Conservation (phyloP, 2,888 invertebrate species). For the Meteorus cinctellus region DNA sequence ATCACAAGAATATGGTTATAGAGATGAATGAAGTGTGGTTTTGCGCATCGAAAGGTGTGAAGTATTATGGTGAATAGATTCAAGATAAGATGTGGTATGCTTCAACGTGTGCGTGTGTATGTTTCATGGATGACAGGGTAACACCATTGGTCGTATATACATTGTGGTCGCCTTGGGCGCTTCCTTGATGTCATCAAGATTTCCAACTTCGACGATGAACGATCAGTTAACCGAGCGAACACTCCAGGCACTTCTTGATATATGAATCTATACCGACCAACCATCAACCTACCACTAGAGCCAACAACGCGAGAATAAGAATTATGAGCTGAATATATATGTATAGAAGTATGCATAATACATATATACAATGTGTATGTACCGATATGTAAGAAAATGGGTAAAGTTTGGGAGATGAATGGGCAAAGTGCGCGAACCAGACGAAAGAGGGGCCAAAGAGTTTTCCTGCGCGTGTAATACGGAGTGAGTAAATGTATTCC, state of each 20-base stretch:
- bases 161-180: slow-evolving; percentile 37
- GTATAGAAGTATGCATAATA: background rate
- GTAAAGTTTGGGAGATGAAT: slow-evolving; percentile 46
- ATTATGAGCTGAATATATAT: slow-evolving; percentile 46
- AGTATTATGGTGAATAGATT: background rate
- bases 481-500: slow-evolving; percentile 14
- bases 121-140: background rate
- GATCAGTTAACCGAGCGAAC: slow-evolving; percentile 60
- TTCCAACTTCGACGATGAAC: slow-evolving; percentile 44
- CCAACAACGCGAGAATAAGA: slow-evolving; percentile 55
- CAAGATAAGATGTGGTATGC: background rate
- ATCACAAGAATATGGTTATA: background rate
- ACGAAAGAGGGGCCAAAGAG: background rate
- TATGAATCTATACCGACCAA: background rate
- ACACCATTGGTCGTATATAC: slow-evolving; percentile 35
- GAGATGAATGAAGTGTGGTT: slow-evolving; percentile 51
- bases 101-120: background rate
- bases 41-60: slow-evolving; percentile 27
- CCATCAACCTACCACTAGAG: slow-evolving; percentile 24
- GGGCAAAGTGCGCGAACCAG: slow-evolving; percentile 27
- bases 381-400: background rate
- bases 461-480: background rate
- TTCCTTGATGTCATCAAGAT: slow-evolving; percentile 40
- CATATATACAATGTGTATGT: background rate
- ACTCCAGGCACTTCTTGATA: slow-evolving; percentile 45